phyloP scores from a whole-genome alignment of 1,140 invertebrate species.

The Asbolus verrucosus region DNA sequence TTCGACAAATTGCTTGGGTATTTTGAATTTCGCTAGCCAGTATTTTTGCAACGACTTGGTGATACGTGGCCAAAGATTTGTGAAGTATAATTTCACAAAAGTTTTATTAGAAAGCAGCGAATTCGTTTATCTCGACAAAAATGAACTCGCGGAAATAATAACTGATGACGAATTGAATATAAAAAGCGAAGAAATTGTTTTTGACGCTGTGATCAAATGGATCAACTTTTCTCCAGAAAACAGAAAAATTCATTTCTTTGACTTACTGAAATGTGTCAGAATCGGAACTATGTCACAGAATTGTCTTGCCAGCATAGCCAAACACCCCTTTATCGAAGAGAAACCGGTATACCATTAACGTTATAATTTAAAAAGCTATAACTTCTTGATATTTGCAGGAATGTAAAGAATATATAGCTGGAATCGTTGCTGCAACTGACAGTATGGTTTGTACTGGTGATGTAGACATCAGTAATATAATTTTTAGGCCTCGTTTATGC shows the following conservation, averaged over 20 bases:
- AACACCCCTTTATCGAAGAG: constrained; percentile 69
- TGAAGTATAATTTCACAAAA: constrained; percentile 68
- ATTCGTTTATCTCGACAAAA: constrained; percentile 68
- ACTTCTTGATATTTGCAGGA: constrained; percentile 46
- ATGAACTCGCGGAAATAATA: constrained; percentile 71
- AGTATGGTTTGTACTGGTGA: constrained; percentile 67
- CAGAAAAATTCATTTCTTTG: constrained; percentile 68
- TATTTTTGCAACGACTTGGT: constrained; percentile 71
- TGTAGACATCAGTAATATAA: constrained; percentile 68
- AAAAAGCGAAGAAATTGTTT: constrained; percentile 76
- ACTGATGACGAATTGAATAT: constrained; percentile 75
- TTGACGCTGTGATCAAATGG: constrained; percentile 75
- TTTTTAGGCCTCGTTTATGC: constrained; percentile 74
- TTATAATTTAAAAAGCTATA: constrained; percentile 17
- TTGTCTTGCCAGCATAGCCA: constrained; percentile 53
- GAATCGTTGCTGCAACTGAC: constrained; percentile 53
- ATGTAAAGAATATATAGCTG: constrained; percentile 55
- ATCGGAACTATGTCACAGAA: constrained; percentile 70
- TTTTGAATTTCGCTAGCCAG: too few species aligned
- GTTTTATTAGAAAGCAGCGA: constrained; percentile 69
- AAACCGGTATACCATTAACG: constrained; percentile 65
- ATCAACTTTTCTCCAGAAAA: constrained; percentile 68
- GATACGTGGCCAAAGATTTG: constrained; percentile 67
- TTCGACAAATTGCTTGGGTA: constrained; percentile 65
- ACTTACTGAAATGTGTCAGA: constrained; percentile 73